phyloP scores from a whole-genome alignment of 37 sponge, comb jelly and placozoan species.

The Oscarella lobularis region DNA sequence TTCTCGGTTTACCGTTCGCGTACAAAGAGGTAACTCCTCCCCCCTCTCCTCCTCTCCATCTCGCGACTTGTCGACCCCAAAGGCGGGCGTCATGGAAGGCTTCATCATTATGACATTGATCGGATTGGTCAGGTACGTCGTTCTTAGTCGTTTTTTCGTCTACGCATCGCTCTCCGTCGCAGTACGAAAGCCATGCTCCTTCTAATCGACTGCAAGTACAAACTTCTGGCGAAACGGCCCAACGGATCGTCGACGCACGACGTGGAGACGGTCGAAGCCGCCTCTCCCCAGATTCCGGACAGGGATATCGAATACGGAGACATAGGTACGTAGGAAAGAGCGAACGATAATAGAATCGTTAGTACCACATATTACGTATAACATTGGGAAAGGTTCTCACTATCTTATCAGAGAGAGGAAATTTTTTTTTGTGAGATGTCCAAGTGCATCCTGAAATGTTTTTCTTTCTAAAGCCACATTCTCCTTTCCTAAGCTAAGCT shows the following conservation, averaged over 20 bases:
- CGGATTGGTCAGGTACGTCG: conserved; percentile 63
- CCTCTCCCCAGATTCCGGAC: neutral
- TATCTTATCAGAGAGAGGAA: no score
- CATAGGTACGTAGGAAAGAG: conserved; percentile 57
- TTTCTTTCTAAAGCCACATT: no score
- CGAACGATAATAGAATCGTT: no score
- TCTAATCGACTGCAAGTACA: conserved; percentile 76
- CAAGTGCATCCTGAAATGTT: no score
- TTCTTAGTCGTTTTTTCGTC: no score
- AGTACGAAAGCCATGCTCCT: conserved; percentile 83
- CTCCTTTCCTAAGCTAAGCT: no score
- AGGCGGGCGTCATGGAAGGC: conserved; percentile 87
- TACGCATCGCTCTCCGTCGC: conserved; percentile 2
- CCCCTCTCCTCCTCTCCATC: neutral
- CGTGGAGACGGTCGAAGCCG: neutral
- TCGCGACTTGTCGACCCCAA: conserved; percentile 1
- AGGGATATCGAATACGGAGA: conserved; percentile 76
- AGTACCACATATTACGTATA: no score
- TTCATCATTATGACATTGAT: conserved; percentile 50
- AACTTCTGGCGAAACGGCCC: conserved; percentile 16
- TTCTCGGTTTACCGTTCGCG: conserved; percentile 88
- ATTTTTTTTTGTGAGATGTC: no score
- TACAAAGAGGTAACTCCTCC: conserved; percentile 69
- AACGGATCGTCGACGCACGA: neutral
- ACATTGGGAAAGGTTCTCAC: no score